phyloP scores from a whole-genome alignment of 2,797 vertebrate genomes.

The Oreonectes daqikongensis region DNA sequence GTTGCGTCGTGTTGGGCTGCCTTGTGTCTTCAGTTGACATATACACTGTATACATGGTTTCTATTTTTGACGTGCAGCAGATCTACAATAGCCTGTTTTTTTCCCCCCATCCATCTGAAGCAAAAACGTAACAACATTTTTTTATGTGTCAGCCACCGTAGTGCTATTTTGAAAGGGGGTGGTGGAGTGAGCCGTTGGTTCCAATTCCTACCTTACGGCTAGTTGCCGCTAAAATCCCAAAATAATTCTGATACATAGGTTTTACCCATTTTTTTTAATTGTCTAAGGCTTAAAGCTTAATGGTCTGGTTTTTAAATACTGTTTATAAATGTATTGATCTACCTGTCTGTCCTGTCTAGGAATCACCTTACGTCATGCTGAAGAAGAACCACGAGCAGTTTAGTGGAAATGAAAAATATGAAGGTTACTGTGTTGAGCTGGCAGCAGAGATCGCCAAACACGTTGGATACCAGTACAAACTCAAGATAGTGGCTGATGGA shows the following conservation, averaged over 20 bases:
- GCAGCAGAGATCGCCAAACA: constrained; percentile 97
- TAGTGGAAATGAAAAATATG: constrained; percentile 91
- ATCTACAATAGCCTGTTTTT: not conserved
- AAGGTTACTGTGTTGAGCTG: constrained; percentile 97
- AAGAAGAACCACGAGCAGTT: constrained; percentile 97
- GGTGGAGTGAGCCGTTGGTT: no score
- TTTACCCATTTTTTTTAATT: no score
- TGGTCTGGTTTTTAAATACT: no score
- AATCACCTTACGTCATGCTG: constrained; percentile 97
- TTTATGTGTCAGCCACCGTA: no score
- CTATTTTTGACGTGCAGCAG: not conserved
- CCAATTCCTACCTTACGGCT: no score
- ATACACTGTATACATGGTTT: not conserved
- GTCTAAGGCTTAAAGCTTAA: no score
- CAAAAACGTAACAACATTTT: no score
- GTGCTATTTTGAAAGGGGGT: no score
- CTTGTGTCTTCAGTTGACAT: not conserved
- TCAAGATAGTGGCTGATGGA: constrained; percentile 93
- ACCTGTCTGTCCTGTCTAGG: constrained; percentile 72
- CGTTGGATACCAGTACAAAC: constrained; percentile 93
- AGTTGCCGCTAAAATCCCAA: no score
- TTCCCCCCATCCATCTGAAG: not conserved
- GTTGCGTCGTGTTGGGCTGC: not conserved
- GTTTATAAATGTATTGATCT: not conserved
- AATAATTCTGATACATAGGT: no score